phyloP scores from a whole-genome alignment of 1,140 invertebrate genomes.

The Melitaea cinxia region DNA sequence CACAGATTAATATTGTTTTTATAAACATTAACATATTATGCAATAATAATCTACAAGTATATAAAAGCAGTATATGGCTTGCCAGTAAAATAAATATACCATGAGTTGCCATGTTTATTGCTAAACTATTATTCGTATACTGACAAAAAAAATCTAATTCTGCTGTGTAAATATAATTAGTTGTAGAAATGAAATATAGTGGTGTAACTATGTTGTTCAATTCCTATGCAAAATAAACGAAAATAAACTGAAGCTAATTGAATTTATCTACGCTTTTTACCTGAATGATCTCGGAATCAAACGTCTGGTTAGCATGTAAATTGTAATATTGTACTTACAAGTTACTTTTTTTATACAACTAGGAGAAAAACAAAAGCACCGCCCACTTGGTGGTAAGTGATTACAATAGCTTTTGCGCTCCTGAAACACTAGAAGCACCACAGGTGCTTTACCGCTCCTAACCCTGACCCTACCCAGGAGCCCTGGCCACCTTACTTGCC shows the following conservation, averaged over 20 bases:
- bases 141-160: not conserved
- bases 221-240: conserved; percentile 14
- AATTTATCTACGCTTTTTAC: conserved; percentile 44
- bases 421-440: too few relatives aligned
- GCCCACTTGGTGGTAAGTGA: too few relatives aligned
- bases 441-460: too few relatives aligned
- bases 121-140: too few relatives aligned
- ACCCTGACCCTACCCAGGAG: too few relatives aligned
- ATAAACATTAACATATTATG: not conserved
- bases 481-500: too few relatives aligned
- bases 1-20: too few relatives aligned
- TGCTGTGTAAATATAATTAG: not conserved
- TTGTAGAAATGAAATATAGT: too few relatives aligned
- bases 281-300: conserved; percentile 64
- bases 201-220: not conserved
- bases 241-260: conserved; percentile 20
- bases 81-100: not conserved
- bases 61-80: not conserved
- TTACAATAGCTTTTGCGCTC: too few relatives aligned
- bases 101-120: too few relatives aligned
- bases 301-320: conserved; percentile 69
- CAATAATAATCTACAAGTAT: not conserved
- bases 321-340: conserved; percentile 14
- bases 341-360: not conserved
- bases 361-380: too few relatives aligned